phyloP scores from a whole-genome alignment of 2,888 invertebrate species.

The Petrolisthes cinctipes region DNA sequence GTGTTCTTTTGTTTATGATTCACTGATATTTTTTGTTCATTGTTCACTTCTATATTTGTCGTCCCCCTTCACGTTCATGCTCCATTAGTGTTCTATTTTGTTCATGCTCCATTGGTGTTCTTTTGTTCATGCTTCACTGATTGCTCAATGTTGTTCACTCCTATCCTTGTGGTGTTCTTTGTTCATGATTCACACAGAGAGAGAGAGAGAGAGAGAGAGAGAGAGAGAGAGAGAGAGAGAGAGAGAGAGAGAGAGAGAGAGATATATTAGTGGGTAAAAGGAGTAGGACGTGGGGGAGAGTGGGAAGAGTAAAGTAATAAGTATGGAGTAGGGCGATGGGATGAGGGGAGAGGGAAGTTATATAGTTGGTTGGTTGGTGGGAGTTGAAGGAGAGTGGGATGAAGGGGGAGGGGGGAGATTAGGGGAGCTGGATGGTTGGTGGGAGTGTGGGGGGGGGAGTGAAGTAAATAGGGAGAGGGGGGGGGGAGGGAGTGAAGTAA shows the following conservation, averaged over 20 bases:
- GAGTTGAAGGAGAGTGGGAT: not conserved
- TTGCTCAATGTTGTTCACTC: too few species aligned
- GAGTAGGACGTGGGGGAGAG: not conserved
- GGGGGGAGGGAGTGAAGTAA: not conserved
- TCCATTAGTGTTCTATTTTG: too few species aligned
- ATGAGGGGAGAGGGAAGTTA: not conserved
- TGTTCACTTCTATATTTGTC: not conserved
- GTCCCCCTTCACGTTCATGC: not conserved
- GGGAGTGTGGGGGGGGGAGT: not conserved
- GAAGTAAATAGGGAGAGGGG: not conserved
- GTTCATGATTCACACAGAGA: too few species aligned
- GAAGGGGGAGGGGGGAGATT: not conserved
- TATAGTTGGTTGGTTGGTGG: not conserved
- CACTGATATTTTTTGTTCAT: too few species aligned
- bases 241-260: not conserved
- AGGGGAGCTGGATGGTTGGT: not conserved
- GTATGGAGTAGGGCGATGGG: not conserved
- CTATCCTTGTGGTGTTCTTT: too few species aligned
- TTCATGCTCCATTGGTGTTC: not conserved
- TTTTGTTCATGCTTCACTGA: too few species aligned
- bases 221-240: slow-evolving; percentile 6
- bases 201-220: slow-evolving; percentile 14
- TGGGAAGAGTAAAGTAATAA: not conserved
- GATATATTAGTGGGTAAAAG: not conserved
- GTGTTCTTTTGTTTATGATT: too few species aligned